Evolutionary conservation across 2,113 vertebrate species (phyloP), one percentile per base, ranked within the genome.

Genomic region (Motacilla alba): DNA sequence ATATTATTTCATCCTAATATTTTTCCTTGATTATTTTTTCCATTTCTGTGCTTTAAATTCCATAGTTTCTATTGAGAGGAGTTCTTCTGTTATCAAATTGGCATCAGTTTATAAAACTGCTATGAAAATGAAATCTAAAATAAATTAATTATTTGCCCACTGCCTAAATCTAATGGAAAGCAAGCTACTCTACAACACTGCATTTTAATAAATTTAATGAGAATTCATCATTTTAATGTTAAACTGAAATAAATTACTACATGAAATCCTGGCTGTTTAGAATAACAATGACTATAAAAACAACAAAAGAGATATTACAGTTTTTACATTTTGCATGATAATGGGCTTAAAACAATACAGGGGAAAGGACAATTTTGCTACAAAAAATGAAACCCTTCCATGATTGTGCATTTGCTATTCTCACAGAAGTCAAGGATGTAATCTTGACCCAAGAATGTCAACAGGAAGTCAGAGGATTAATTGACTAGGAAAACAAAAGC

Each of bases 401-500:
- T 37, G 23, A 55, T 50, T 66, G 24, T 68, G 31, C 3, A 4
- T 64, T 59, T 27, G 8, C 12, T 56, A 66, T 79, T 93, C 60
- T 88, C 23, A 83, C n/a, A 78, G 50, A 89, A 94, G 87, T 92
- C 81, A 89, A 92, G 87, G 83, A 89, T 30, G 33, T 75, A 89
- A 84, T 89, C 83, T 90, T 68, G 83, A 96, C 62, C 73, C 49
- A 94, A 59, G 83, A 82, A 66, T 76, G 73, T 77, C 83, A 91
- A 93, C 55, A 72, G 64, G 77, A 96, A 94, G 63, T 83, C 76
- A 91, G 80, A 85, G 74, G 82, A 94, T 94, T 96, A 95, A 79
- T 85, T 63, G 50, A 72, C 72, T 80, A 41, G 80, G 52, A 93
- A 97, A 96, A 97, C 75, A 94, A 93, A 90, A 83, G 90, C 46